A percentile compares a stretch with the other conserved stretches of the same genome.
These are phyloP conservation scores for Leucophora obtusa DNA, from an alignment of 2,888 invertebrate species.

Conservation along the genomic window DNA sequence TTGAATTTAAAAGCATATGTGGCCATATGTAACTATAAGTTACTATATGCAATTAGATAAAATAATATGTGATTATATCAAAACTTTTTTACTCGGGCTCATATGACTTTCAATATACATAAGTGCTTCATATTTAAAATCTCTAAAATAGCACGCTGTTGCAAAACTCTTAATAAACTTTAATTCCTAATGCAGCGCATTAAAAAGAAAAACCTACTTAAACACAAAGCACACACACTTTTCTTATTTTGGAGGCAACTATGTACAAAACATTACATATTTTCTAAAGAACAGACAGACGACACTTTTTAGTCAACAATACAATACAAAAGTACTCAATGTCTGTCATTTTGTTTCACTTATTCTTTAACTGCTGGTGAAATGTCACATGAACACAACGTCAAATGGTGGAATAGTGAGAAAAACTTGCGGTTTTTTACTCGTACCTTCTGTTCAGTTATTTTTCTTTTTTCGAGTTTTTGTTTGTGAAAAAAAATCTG, in stretches of 20 bases:
- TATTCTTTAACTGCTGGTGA: constrained; percentile 3
- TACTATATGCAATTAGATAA: no score
- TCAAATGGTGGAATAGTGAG: background rate
- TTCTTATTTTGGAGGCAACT: background rate
- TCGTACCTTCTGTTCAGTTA: constrained; percentile 15
- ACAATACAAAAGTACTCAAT: constrained; percentile 15
- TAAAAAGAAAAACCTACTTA: background rate
- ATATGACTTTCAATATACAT: no score
- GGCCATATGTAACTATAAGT: no score
- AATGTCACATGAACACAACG: constrained; percentile 12
- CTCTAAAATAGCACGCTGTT: no score
- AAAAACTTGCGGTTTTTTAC: constrained; percentile 22
- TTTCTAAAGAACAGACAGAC: constrained; percentile 5
- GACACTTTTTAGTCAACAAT: constrained; percentile 16
- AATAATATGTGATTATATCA: no score
- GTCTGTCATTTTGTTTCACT: constrained; percentile 29
- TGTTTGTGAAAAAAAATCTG: background rate
- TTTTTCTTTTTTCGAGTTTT: background rate
- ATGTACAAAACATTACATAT: background rate
- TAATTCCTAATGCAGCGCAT: background rate
- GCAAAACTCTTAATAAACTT: no score
- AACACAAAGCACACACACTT: background rate
- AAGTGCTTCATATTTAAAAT: no score
- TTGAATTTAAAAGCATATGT: no score
- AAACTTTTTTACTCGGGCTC: no score